Evolutionary conservation across 2,797 vertebrate genomes (phyloP).

Genomic region (Sebastiscus albofasciatus): DNA sequence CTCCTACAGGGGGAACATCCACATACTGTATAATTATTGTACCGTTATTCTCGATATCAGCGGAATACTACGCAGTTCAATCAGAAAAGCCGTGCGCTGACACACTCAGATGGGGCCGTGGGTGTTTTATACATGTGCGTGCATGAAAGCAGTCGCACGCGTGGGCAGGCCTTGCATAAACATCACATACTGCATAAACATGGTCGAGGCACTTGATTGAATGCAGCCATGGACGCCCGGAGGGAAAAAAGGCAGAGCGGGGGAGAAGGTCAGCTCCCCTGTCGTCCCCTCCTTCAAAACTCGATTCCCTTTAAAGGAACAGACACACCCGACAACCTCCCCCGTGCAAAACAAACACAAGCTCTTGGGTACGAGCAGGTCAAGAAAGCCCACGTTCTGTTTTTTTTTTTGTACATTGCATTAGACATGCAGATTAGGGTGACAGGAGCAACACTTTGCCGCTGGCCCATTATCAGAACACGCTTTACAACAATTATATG

Average conservation of each 20-base stretch:
- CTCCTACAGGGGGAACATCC: constrained; percentile 19
- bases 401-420: background rate
- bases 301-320: constrained; percentile 72
- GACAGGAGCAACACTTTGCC: background rate
- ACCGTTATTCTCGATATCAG: constrained; percentile 29
- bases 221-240: constrained; percentile 61
- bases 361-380: constrained; percentile 6
- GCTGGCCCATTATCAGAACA: background rate
- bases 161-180: constrained; percentile 75
- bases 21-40: constrained; percentile 26
- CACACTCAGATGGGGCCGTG: constrained; percentile 35
- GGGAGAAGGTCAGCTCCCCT: constrained; percentile 71
- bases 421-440: background rate
- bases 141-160: constrained; percentile 54
- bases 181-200: constrained; percentile 75
- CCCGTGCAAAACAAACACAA: constrained; percentile 31
- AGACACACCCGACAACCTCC: constrained; percentile 50
- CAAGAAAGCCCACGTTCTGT: constrained; percentile 1
- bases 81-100: constrained; percentile 16
- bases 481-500: background rate
- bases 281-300: constrained; percentile 59
- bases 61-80: background rate
- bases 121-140: constrained; percentile 58
- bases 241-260: constrained; percentile 49
- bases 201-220: constrained; percentile 72